Evolutionary conservation across 2,888 invertebrate genomes (phyloP).

Genomic region (Thymelicus lineola): DNA sequence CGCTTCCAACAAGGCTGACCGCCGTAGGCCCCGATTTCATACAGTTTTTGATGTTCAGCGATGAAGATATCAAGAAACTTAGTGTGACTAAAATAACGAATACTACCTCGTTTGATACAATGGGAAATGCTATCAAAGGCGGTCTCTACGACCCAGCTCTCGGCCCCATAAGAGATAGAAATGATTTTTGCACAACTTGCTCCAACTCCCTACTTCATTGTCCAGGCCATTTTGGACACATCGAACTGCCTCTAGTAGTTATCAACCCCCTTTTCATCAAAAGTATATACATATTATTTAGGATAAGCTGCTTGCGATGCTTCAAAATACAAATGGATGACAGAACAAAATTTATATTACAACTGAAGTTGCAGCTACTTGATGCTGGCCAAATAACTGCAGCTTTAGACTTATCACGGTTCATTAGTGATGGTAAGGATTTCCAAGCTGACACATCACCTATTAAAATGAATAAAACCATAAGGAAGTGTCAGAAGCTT

Average conservation of each 20-base stretch:
- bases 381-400: conserved; percentile 90
- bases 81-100: conserved; percentile 93
- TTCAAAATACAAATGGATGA: conserved; percentile 86
- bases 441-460: conserved; percentile 69
- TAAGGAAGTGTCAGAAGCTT: conserved; percentile 71
- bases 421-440: conserved; percentile 64
- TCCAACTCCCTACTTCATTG: conserved; percentile 87
- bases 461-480: conserved; percentile 70
- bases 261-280: conserved; percentile 96
- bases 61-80: conserved; percentile 91
- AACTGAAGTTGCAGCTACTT: conserved; percentile 89
- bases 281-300: conserved; percentile 88
- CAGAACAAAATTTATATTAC: conserved; percentile 83
- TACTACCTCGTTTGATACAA: conserved; percentile 90
- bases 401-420: conserved; percentile 87
- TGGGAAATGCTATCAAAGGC: conserved; percentile 92
- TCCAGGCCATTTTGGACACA: conserved; percentile 97
- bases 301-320: conserved; percentile 89
- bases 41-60: conserved; percentile 89
- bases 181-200: conserved; percentile 93
- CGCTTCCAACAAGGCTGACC: conserved; percentile 60
- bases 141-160: conserved; percentile 96
- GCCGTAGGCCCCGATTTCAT: conserved; percentile 75
- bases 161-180: conserved; percentile 87
- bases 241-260: conserved; percentile 94